Evolutionary conservation across 2,888 invertebrate genomes (phyloP), one percentile per base, ranked within the genome.

Genomic region (Chrysodeixis includens): DNA sequence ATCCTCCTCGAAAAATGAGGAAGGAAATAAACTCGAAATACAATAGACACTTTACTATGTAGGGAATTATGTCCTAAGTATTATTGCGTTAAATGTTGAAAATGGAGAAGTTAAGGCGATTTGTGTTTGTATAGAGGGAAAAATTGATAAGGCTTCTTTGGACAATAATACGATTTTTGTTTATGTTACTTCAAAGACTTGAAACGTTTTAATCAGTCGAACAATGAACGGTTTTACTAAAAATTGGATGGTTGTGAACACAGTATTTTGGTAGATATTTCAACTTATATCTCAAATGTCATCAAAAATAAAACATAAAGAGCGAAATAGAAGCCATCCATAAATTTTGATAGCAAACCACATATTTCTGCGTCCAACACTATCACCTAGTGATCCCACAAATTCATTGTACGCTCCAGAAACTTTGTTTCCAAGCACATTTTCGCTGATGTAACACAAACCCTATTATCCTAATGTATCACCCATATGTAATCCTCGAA

Each of bases 1-100:
- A 78, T 78, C 69, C 78, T 78, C 55, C 66, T 78, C 78, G 79
- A 78, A 78, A 78, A 81, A 81, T 78, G 72, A 67, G 63, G 32
- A 56, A 68, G 63, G 61, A 78, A 78, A 78, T 81, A 78, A 78
- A 78, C 63, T 71, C 59, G 57, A 78, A 78, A 78, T 71, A 78
- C 78, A 78, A 78, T 74, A 71, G 63, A 63, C 56, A 69, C 58
- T 26, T 54, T 40, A 71, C 71, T 75, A 69, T 62, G 65, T 71
- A 65, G 65, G 55, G 68, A 71, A 74, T 80, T 80, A 80, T 71
- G 64, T 59, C 65, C 7, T 63, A 71, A 78, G 66, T 74, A 71
- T 44, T 74, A 66, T 74, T 69, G 54, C 53, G 62, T 69, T 81
- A 67, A 78, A 74, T 68, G 61, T 68, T 53, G 46, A 63, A 53